Evolutionary conservation across 2,113 vertebrate genomes (phyloP), one percentile per base, ranked within the genome.

Genomic region (Ophiodon elongatus): DNA sequence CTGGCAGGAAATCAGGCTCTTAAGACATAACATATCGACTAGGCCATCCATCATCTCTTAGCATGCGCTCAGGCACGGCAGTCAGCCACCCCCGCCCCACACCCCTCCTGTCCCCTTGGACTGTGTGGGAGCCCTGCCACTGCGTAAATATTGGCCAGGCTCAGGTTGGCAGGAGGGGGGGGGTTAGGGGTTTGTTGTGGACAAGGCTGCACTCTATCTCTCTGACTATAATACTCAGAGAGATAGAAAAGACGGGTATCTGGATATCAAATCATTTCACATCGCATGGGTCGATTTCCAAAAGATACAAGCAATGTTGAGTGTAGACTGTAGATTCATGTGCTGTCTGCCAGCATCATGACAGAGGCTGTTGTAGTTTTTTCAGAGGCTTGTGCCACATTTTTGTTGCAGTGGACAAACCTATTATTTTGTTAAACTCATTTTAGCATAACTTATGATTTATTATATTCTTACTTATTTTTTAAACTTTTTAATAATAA

Each of bases 1-100:
- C 97, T 98, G 97, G 98, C 97, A 98, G 97, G 97, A 98, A 98
- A 97, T 97, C 97, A 96, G 96, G 96, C 97, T 99, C 97, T 98
- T 97, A 97, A 97, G 98, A 99, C 97, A 97, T 97, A 98, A 97
- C 95, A 95, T 96, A 98, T 98, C 97, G 97, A 97, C 97, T 97
- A 96, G 97, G 96, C 97, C 97, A 99, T 99, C 98, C 97, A 99
- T 99, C 98, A 99, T 99, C 97, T 96, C 96, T 97, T 98, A 98
- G 97, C 97, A 96, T 96, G 96, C 90, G 91, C 96, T 96, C 96
- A 96, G 96, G 96, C 95, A 93, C 96, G 92, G 96, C 93, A 95
- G 96, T 96, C 92, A 89, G 85, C 87, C 91, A 57, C 90, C 85
- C 84, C 85, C 87, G 6, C 87, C 91, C 85, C 83, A 69, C 80